Evolutionary conservation across 35 echinoderm and acorn worm species (phyloP), one percentile per base, ranked within the genome.

Genomic region (Apostichopus parvimensis): DNA sequence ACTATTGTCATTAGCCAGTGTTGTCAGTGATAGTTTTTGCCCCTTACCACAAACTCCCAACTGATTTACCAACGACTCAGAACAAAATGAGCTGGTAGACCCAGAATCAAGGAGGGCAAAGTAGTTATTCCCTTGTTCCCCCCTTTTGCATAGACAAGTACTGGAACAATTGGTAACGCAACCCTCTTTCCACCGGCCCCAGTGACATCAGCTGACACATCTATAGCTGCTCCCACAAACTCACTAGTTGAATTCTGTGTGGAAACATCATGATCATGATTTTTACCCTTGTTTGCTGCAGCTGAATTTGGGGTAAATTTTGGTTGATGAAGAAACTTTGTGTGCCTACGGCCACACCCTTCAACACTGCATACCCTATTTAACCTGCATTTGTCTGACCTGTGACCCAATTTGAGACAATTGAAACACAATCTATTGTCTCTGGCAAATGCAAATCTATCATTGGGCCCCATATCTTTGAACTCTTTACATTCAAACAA

Each of bases 101-200:
- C 95, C 95, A 58, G 88, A 73, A 66, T 93, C 88, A 2, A 93
- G 54, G 6, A 91, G 77, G 21, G 87, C 92, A 87, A 77, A n/a
- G 88, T 91, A 23, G 58, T 25, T n/a, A 93, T 56, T 22, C 25
- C 17, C 54, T 45, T 65, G 17, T 82, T 75, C 15, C 54, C 24
- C 64, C 55, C 86, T 57, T 56, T 9, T n/a, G 86, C 77, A 54
- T 56, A 79, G 13, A 95, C 91, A 1, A 59, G 80, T 4, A 93
- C 94, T 57, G 94, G 28, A 9, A 93, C 82, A 60, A 93, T 93
- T 9, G 94, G 94, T 22, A 95, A 65, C 9, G 87, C 94, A 13
- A 95, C 86, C 82, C 85, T 95, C 15, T 17, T 56, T 7, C 5
- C 52, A 17, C 94, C 77, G 91, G 86, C 91, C 94, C 86, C 91